Percentiles rank a stretch among this genome's conserved stretches.
These are phyloP conservation scores for Meiosimyza decipiens DNA, from an alignment of 2,888 invertebrate genomes.

Conservation along the genomic window DNA sequence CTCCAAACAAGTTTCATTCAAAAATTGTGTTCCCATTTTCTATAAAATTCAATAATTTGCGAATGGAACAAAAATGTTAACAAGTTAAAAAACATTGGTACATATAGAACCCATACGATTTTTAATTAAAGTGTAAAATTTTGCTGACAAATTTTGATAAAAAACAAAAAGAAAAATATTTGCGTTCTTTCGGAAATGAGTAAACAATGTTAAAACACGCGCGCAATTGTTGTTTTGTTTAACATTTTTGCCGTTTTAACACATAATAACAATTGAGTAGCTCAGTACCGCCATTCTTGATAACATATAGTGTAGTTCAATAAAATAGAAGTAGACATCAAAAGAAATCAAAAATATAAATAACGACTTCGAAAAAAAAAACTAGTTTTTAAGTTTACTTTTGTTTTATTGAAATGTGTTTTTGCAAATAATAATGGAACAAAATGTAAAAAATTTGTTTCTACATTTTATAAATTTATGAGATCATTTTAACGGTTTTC, in stretches of 20 bases:
- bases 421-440: not conserved
- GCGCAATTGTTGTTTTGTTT: too few species aligned
- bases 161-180: not conserved
- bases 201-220: too few species aligned
- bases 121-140: not conserved
- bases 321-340: not conserved
- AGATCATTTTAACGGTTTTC: too few species aligned
- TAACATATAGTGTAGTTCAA: not conserved
- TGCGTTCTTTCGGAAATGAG: too few species aligned
- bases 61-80: too few species aligned
- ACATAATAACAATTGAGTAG: not conserved
- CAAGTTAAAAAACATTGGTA: too few species aligned
- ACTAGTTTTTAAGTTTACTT: slow-evolving; percentile 1
- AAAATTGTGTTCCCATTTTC: too few species aligned
- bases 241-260: not conserved
- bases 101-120: not conserved
- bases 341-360: not conserved
- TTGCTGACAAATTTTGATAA: not conserved
- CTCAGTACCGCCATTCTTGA: too few species aligned
- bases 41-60: too few species aligned
- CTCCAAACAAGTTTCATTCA: too few species aligned
- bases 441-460: not conserved
- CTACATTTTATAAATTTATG: not conserved
- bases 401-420: not conserved
- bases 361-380: not conserved